Evolutionary conservation across 1,140 invertebrate genomes (phyloP).

Genomic region (Cydia splendana): DNA sequence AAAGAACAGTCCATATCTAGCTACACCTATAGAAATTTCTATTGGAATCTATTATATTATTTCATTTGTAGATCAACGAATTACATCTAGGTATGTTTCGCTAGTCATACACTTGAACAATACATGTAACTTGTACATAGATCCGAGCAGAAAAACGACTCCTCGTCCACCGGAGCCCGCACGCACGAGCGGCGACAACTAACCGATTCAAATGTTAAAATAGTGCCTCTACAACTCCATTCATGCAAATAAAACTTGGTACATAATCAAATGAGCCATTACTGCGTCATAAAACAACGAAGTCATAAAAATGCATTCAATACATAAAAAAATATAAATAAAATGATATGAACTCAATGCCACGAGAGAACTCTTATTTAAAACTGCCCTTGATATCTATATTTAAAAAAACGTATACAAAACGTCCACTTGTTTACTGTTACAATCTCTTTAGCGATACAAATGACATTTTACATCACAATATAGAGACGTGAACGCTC

Average conservation of each 20-base stretch:
- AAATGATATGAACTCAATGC: constrained; percentile 53
- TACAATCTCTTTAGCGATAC: constrained; percentile 68
- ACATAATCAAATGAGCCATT: neutral
- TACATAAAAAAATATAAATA: constrained; percentile 2
- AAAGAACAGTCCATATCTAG: constrained; percentile 59
- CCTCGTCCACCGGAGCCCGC: neutral
- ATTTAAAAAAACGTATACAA: constrained; percentile 75
- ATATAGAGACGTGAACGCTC: constrained; percentile 48
- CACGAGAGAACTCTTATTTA: constrained; percentile 71
- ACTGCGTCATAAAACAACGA: neutral
- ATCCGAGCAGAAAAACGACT: neutral
- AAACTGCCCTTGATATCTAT: constrained; percentile 53
- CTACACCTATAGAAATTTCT: constrained; percentile 44
- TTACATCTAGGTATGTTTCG: constrained; percentile 12
- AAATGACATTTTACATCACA: constrained; percentile 69
- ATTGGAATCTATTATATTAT: constrained; percentile 22
- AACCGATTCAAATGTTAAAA: constrained; percentile 8
- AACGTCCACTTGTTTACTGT: constrained; percentile 72
- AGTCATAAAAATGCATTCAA: neutral
- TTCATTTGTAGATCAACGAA: constrained; percentile 15
- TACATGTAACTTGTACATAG: constrained; percentile 1
- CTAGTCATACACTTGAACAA: constrained; percentile 22
- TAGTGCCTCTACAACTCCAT: neutral
- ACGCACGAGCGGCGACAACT: neutral
- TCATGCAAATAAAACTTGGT: constrained; percentile 7